Percentiles rank a stretch among this genome's conserved stretches.
Conservation (phyloP, 2,888 invertebrate genomes). For the Sinopyrophorus schimmeli region DNA sequence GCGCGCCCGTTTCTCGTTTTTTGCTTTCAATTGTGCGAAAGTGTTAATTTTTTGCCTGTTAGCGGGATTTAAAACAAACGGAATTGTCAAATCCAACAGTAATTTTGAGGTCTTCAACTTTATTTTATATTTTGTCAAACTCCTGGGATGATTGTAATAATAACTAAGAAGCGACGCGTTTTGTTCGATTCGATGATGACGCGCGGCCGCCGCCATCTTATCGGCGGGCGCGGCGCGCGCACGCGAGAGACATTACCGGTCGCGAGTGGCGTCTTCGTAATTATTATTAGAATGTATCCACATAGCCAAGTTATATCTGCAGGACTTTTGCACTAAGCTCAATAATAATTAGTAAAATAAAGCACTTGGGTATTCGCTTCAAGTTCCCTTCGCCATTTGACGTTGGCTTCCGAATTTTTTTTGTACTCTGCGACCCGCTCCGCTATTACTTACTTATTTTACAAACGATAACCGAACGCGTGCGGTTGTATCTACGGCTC, state of each 20-base stretch:
- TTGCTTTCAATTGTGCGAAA: constrained; percentile 21
- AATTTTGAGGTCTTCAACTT: constrained; percentile 55
- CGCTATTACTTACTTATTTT: constrained; percentile 48
- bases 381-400: constrained; percentile 52
- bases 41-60: constrained; percentile 15
- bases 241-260: too few species aligned
- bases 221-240: too few species aligned
- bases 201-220: too few species aligned
- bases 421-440: constrained; percentile 52
- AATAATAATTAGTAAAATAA: constrained; percentile 50
- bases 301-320: constrained; percentile 55
- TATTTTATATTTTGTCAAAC: constrained; percentile 45
- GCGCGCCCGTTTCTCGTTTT: too few species aligned
- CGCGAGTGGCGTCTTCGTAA: constrained; percentile 30
- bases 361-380: constrained; percentile 55
- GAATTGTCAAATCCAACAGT: constrained; percentile 58
- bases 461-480: constrained; percentile 49
- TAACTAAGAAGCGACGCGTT: constrained; percentile 28
- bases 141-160: constrained; percentile 42
- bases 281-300: constrained; percentile 36
- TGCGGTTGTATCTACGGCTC: constrained; percentile 42
- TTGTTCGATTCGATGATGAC: too few species aligned
- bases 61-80: constrained; percentile 33
- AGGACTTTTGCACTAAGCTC: constrained; percentile 49
- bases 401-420: constrained; percentile 51